Percentiles rank a stretch among this genome's conserved stretches.
Evolutionary conservation across 2,113 vertebrate species (phyloP).

Genomic region (Alouatta palliata): DNA sequence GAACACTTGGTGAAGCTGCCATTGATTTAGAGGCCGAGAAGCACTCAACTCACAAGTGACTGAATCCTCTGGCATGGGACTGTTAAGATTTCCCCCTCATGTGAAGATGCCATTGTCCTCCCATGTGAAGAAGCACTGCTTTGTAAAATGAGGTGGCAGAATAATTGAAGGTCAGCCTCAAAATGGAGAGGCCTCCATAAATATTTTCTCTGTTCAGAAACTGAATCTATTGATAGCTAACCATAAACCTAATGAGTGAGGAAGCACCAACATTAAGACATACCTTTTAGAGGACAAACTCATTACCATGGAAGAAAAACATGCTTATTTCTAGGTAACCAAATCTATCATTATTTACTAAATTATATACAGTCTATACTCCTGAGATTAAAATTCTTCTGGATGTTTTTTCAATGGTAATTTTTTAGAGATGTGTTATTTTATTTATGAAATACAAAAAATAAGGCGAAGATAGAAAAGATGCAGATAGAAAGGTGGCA

Average conservation of each 20-base stretch:
- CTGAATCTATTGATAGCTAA: slow-evolving; percentile 10
- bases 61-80: slow-evolving; percentile 49
- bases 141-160: slow-evolving; percentile 57
- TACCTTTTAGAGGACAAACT: neutral
- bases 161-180: slow-evolving; percentile 67
- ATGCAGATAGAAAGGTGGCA: slow-evolving; percentile 53
- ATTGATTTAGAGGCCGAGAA: slow-evolving; percentile 74
- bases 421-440: neutral
- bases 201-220: slow-evolving; percentile 65
- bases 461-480: neutral
- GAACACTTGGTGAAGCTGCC: slow-evolving; percentile 45
- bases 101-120: slow-evolving; percentile 75
- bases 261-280: neutral
- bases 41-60: slow-evolving; percentile 65
- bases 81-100: slow-evolving; percentile 51
- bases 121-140: slow-evolving; percentile 61
- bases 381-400: neutral
- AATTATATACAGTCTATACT: neutral
- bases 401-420: neutral
- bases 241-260: slow-evolving; percentile 15
- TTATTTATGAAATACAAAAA: neutral
- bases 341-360: slow-evolving; percentile 9
- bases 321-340: neutral
- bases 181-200: slow-evolving; percentile 60
- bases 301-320: neutral